Percentiles rank a stretch among this genome's conserved stretches.
These are phyloP conservation scores for Scaptomyza polygonia DNA, from an alignment of 2,888 invertebrate species.

Conservation along the genomic window DNA sequence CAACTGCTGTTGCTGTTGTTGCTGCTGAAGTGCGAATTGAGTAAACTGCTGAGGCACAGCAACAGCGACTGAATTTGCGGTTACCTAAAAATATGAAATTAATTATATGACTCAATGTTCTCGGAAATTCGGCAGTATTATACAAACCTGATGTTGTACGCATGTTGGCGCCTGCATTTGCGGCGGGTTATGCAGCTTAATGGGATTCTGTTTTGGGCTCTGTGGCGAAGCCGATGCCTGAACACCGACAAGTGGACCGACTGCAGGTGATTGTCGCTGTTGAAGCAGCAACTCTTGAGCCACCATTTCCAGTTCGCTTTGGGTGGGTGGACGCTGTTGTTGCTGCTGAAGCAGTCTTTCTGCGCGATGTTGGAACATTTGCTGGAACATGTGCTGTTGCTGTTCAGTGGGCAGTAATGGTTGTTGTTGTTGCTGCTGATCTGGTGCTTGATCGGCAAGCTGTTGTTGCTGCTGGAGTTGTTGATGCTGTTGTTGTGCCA, in stretches of 20 bases:
- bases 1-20: slow-evolving; percentile 61
- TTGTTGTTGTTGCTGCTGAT: slow-evolving; percentile 67
- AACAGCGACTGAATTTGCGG: slow-evolving; percentile 85
- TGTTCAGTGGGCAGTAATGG: slow-evolving; percentile 64
- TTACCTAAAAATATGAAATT: slow-evolving; percentile 84
- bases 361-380: slow-evolving; percentile 77
- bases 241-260: slow-evolving; percentile 59
- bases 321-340: slow-evolving; percentile 74
- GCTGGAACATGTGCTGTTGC: slow-evolving; percentile 58
- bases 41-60: slow-evolving; percentile 76
- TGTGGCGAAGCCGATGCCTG: slow-evolving; percentile 71
- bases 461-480: slow-evolving; percentile 69
- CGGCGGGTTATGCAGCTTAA: slow-evolving; percentile 73
- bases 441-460: slow-evolving; percentile 47
- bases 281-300: slow-evolving; percentile 82
- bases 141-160: slow-evolving; percentile 75
- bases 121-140: background rate
- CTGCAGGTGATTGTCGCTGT: slow-evolving; percentile 76
- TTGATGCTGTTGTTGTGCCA: slow-evolving; percentile 65
- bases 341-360: slow-evolving; percentile 74
- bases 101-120: background rate
- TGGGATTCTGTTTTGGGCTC: slow-evolving; percentile 78
- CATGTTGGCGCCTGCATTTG: slow-evolving; percentile 82
- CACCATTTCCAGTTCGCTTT: slow-evolving; percentile 81
- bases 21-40: slow-evolving; percentile 65